Evolutionary conservation across 2,113 vertebrate genomes (phyloP).

Genomic region (Pluvianellus socialis): DNA sequence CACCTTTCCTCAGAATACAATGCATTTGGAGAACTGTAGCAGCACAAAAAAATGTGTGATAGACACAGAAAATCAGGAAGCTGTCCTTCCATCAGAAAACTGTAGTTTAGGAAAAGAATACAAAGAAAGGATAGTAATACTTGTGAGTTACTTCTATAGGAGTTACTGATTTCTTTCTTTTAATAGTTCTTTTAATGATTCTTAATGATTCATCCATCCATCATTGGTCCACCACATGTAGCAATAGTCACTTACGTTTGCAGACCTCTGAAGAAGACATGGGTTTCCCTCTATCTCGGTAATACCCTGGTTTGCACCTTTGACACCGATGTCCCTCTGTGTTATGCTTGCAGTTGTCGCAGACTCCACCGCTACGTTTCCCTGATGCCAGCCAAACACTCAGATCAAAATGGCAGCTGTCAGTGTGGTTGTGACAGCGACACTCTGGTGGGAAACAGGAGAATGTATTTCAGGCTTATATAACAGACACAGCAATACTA

Average conservation of each 20-base stretch:
- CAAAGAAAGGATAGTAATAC: background rate
- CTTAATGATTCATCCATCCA: background rate
- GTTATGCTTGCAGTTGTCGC: slow-evolving; percentile 83
- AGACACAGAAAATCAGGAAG: background rate
- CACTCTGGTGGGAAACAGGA: slow-evolving; percentile 73
- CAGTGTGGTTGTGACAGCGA: slow-evolving; percentile 84
- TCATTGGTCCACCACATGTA: fast-evolving
- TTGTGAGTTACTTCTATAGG: background rate
- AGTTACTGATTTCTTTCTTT: background rate
- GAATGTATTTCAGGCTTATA: background rate
- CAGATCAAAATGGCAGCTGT: slow-evolving; percentile 85
- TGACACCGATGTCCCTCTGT: slow-evolving; percentile 85
- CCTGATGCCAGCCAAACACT: slow-evolving; percentile 80
- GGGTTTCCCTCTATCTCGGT: slow-evolving; percentile 72
- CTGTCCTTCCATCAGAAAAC: background rate
- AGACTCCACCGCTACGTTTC: slow-evolving; percentile 81
- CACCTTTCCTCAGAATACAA: background rate
- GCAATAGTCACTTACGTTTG: slow-evolving; percentile 74
- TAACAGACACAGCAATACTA: background rate
- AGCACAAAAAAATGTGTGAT: background rate
- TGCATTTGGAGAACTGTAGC: background rate
- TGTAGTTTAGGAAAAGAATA: background rate
- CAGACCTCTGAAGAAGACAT: slow-evolving; percentile 78
- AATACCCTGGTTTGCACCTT: slow-evolving; percentile 81
- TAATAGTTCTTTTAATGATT: background rate